Evolutionary conservation across 2,797 vertebrate genomes (phyloP).

Genomic region (Spondyliosoma cantharus): DNA sequence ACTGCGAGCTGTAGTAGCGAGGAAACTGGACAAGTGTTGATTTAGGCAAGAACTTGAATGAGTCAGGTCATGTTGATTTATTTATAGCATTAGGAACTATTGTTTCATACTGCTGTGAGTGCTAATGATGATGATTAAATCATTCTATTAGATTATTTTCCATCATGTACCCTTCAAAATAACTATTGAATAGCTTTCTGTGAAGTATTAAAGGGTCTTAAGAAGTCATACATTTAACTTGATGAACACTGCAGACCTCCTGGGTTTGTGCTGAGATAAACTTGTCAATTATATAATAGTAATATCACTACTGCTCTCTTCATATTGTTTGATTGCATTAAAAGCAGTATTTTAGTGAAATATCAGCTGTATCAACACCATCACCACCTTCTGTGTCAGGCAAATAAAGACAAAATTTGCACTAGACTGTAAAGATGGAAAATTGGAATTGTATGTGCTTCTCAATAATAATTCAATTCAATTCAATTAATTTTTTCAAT

Average conservation of each 20-base stretch:
- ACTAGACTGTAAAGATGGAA: not conserved
- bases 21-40: too few species aligned
- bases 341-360: not conserved
- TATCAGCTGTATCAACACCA: not conserved
- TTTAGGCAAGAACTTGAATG: too few species aligned
- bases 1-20: too few species aligned
- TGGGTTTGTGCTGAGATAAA: not conserved
- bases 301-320: not conserved
- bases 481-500: not conserved
- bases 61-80: not conserved
- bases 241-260: not conserved
- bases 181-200: not conserved
- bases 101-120: not conserved
- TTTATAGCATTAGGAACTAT: not conserved
- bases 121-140: not conserved
- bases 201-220: not conserved
- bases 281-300: not conserved
- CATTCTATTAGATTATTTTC: not conserved
- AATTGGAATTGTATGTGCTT: not conserved
- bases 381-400: not conserved
- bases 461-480: not conserved
- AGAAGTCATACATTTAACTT: not conserved
- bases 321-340: not conserved
- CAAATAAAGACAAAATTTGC: not conserved
- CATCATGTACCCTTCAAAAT: not conserved